Conservation (phyloP, 2,797 vertebrate genomes). For the Xenops minutus region DNA sequence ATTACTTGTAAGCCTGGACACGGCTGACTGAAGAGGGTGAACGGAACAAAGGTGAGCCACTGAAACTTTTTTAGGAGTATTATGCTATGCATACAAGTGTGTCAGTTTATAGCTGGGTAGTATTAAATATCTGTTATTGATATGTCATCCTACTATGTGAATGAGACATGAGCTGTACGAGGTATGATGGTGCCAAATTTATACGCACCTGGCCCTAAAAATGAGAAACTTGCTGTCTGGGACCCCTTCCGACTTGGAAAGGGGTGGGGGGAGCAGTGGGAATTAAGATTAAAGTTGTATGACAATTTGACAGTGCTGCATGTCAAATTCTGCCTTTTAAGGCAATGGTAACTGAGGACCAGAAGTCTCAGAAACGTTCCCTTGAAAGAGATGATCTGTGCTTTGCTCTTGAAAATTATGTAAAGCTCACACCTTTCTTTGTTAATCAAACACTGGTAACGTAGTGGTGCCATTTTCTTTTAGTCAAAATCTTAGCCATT, state of each 20-base stretch:
- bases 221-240: neutral
- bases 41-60: neutral
- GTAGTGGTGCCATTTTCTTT: neutral
- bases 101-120: neutral
- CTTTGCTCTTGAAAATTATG: neutral
- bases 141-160: neutral
- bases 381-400: neutral
- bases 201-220: neutral
- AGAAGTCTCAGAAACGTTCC: neutral
- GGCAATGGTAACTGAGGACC: neutral
- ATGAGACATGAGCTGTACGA: neutral
- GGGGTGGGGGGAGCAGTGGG: rapidly evolving
- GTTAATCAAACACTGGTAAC: neutral
- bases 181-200: neutral
- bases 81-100: rapidly evolving
- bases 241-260: rapidly evolving
- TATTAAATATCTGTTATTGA: neutral
- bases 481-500: neutral
- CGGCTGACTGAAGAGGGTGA: neutral
- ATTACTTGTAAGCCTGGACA: neutral
- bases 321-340: neutral
- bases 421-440: neutral
- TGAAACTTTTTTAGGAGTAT: neutral
- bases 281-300: neutral
- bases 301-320: neutral